Evolutionary conservation across 1,140 invertebrate species (phyloP).

Genomic region (Zophobas morio): DNA sequence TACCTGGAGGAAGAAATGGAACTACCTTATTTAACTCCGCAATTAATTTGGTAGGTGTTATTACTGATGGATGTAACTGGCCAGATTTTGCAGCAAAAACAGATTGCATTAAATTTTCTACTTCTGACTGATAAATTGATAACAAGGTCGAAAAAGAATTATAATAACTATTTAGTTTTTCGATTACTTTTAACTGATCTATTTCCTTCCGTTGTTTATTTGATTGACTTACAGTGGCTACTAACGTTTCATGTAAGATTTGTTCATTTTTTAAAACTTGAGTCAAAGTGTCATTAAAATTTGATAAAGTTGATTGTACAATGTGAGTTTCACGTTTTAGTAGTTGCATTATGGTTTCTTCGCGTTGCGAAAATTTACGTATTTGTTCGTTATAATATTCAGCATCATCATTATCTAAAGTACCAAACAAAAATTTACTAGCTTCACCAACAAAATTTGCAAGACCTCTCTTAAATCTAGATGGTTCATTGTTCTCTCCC

Average conservation of each 20-base stretch:
- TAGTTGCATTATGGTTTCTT: neutral
- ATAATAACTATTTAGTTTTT: neutral
- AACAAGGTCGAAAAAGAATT: neutral
- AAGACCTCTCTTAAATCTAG: neutral
- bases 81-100: conserved; percentile 6
- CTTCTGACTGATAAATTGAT: neutral
- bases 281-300: neutral
- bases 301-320: neutral
- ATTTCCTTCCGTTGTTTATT: neutral
- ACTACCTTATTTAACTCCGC: neutral
- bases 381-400: no score
- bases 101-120: neutral
- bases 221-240: neutral
- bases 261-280: neutral
- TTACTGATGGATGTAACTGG: neutral
- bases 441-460: neutral
- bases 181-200: neutral
- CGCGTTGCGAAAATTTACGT: neutral
- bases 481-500: neutral
- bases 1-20: conserved; percentile 1
- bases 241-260: no score
- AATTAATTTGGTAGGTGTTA: neutral
- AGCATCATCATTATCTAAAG: neutral
- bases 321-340: neutral
- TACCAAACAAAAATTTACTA: conserved; percentile 6